Evolutionary conservation across 2,888 invertebrate species (phyloP).

Genomic region (Stenolophus ochropezus): DNA sequence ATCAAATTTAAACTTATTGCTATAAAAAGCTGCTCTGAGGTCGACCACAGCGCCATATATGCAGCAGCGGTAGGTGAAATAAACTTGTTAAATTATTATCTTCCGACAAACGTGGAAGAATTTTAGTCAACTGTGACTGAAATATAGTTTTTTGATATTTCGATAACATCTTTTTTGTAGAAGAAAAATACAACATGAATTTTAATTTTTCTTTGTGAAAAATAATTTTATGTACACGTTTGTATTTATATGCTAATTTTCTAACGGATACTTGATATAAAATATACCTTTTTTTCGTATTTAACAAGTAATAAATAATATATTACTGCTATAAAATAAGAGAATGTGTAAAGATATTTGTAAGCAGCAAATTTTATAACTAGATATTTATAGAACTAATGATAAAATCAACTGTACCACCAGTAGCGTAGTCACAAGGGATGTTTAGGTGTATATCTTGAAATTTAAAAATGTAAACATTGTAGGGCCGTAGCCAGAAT

Average conservation of each 20-base stretch:
- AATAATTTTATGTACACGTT: conserved; percentile 1
- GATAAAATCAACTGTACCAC: too few relatives aligned
- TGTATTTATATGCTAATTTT: conserved; percentile 6
- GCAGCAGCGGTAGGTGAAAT: conserved; percentile 1
- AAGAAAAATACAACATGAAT: background rate
- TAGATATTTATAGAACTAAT: background rate
- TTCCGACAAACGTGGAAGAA: background rate
- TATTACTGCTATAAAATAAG: conserved; percentile 8
- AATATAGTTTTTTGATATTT: background rate
- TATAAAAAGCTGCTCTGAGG: conserved; percentile 14
- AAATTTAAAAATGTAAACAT: too few relatives aligned
- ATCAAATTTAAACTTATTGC: conserved; percentile 23
- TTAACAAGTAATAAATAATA: conserved; percentile 4
- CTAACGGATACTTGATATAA: conserved; percentile 2
- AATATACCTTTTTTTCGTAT: conserved; percentile 13
- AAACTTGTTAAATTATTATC: conserved; percentile 29
- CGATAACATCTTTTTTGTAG: background rate
- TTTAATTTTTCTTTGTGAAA: background rate
- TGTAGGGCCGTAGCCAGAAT: too few relatives aligned
- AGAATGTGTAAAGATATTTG: background rate
- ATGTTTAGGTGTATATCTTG: too few relatives aligned
- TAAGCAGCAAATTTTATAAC: background rate
- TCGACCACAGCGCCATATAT: conserved; percentile 19
- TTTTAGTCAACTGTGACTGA: background rate
- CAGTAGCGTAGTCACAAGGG: too few relatives aligned